Percentiles rank a stretch among this genome's conserved stretches.
These are phyloP conservation scores for Dasypolia templi DNA, from an alignment of 2,888 invertebrate genomes.

Conservation along the genomic window DNA sequence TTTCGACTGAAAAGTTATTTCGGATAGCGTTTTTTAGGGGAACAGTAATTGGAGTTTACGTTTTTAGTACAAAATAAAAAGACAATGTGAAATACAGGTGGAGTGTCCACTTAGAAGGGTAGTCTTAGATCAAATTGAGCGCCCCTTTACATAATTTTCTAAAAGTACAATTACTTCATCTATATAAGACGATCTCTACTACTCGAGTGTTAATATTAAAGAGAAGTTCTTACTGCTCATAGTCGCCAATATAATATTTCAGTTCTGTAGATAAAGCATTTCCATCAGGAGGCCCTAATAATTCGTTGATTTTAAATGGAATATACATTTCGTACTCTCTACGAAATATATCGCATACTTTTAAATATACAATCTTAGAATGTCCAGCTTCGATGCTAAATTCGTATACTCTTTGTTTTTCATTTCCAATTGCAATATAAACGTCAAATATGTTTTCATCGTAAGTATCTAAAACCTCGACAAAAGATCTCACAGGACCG, in stretches of 20 bases:
- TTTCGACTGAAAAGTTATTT: not conserved
- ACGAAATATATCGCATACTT: conserved; percentile 81
- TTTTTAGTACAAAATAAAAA: not conserved
- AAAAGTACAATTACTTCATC: conserved; percentile 1
- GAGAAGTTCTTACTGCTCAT: conserved; percentile 75
- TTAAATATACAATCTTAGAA: conserved; percentile 82
- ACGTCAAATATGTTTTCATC: conserved; percentile 84
- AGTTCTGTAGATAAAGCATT: conserved; percentile 78
- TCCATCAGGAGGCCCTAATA: conserved; percentile 89
- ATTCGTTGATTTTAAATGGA: conserved; percentile 90
- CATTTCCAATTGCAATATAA: conserved; percentile 80
- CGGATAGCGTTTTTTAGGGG: not conserved
- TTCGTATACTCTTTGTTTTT: conserved; percentile 78
- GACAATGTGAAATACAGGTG: not conserved
- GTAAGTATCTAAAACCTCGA: conserved; percentile 79
- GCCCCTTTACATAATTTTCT: not conserved
- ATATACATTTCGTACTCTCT: conserved; percentile 90
- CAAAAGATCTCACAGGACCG: conserved; percentile 73
- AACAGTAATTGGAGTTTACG: not conserved
- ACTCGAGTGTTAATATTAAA: not conserved
- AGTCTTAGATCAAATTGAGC: not conserved
- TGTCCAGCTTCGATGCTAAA: conserved; percentile 82
- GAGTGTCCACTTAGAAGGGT: not conserved
- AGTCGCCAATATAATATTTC: conserved; percentile 78
- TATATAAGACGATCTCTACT: not conserved